These are phyloP conservation scores for Pinctada fucata DNA, from an alignment of 2,888 invertebrate genomes.

Conservation along the genomic window DNA sequence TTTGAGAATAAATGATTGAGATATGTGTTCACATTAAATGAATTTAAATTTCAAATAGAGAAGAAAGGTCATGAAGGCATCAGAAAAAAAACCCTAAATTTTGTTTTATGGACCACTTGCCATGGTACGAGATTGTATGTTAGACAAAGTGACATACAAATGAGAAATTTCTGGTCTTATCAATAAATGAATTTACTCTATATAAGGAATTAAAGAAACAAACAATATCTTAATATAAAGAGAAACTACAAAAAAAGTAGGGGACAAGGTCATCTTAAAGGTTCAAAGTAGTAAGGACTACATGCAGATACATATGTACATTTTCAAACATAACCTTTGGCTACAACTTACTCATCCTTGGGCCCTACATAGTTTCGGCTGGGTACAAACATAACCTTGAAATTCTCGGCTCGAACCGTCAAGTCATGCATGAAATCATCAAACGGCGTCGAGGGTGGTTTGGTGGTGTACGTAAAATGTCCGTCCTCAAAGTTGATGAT, in stretches of 20 bases:
- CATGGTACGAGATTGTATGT: no score
- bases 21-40: no score
- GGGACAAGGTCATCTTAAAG: neutral
- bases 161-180: no score
- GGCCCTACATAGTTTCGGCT: constrained; percentile 94
- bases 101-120: no score
- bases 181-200: no score
- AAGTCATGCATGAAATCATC: constrained; percentile 97
- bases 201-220: no score
- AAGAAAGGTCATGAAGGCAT: no score
- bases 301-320: neutral
- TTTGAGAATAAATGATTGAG: no score
- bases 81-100: no score
- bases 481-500: constrained; percentile 93
- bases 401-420: constrained; percentile 95
- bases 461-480: constrained; percentile 95
- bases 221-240: no score
- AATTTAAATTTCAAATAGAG: no score
- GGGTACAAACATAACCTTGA: constrained; percentile 86
- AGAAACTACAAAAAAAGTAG: neutral
- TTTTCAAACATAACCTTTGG: neutral
- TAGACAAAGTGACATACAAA: no score
- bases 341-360: constrained; percentile 83
- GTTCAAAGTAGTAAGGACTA: neutral
- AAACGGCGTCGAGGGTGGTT: constrained; percentile 93